Base-by-base conservation (phyloP, 2,888 invertebrate species). In the Lycaena phlaeas region DNA sequence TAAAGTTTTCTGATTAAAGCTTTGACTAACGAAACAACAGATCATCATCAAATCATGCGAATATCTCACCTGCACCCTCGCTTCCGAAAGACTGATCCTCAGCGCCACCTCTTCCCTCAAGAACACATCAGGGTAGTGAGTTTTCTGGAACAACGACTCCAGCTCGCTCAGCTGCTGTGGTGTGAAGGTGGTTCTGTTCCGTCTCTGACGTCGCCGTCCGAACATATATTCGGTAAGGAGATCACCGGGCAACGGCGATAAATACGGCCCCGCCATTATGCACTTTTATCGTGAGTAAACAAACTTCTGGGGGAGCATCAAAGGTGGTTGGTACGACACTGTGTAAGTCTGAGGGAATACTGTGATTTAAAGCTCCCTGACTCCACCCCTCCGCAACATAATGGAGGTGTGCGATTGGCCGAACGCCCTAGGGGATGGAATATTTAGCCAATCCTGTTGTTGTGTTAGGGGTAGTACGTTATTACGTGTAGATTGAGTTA, bases 151-250 rank as follows among this genome's bases (percentile, higher is more conserved):
- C 14, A 97, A 86, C 0, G 94, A 91, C 68, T 97, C 97, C 59
- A 97, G 73, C 63, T 96, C 95, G 63, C 94, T 93, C 36, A 97
- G 85, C 75, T 97, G 97, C 68, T 96, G 95, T 1, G 96, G 95
- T 17, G 95, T 96, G 69, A 97, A 97, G 0, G 96, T 97, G 5
- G 97, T 97, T 22, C 97, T 87, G 73, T 96, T 96, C 46, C 96
- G 87, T 45, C 96, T 87, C 87, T 97, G 92, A 53, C 95, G 87
- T 46, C 95, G 88, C 52, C 95, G 87, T 6, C 95, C 95, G 66
- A 95, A 95, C 95, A 96, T 95, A 60, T 96, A 96, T 70, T 95
- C 95, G 10, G 95, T 94, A 36, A 95, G 86, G n/a, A 95, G 86
- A 75, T 95, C 95, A 15, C 94, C 93, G 22, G 94, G 94, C 30